Percentiles rank a stretch among this genome's conserved stretches.
phyloP scores from a whole-genome alignment of 2,113 vertebrate species.

The Suricata suricatta region DNA sequence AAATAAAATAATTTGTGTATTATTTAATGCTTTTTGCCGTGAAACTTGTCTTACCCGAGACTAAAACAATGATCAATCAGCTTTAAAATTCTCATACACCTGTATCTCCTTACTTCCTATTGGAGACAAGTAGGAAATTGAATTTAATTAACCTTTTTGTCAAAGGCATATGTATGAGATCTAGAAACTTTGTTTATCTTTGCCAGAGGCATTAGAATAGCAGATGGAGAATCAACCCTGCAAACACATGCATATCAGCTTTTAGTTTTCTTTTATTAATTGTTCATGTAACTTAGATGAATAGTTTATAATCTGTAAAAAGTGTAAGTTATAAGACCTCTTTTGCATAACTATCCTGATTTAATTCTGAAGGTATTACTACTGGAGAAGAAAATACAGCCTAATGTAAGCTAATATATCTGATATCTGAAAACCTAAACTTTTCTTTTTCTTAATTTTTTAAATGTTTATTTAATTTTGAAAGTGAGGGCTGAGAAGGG shows the following conservation, averaged over 20 bases:
- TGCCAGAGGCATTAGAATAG: not conserved
- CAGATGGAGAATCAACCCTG: not conserved
- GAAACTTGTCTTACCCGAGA: not conserved
- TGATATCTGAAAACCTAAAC: not conserved
- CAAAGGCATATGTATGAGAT: not conserved
- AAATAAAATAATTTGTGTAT: not conserved
- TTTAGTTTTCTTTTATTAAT: not conserved
- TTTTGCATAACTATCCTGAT: not conserved
- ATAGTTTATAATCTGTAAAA: not conserved
- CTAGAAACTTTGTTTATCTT: not conserved
- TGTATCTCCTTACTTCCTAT: not conserved
- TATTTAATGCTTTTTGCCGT: not conserved
- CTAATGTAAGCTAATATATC: not conserved
- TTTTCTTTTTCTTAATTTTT: no score
- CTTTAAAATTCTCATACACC: not conserved
- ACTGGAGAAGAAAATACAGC: not conserved
- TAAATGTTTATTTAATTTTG: no score
- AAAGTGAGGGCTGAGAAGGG: no score
- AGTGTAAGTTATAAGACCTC: not conserved
- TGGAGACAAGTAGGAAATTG: not conserved
- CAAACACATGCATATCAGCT: not conserved
- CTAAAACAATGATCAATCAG: not conserved
- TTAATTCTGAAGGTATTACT: not conserved
- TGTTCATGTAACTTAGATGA: not conserved
- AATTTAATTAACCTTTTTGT: not conserved